Percentiles rank a stretch among this genome's conserved stretches.
phyloP scores from a whole-genome alignment of 2,113 vertebrate genomes.

The Elachura formosa region DNA sequence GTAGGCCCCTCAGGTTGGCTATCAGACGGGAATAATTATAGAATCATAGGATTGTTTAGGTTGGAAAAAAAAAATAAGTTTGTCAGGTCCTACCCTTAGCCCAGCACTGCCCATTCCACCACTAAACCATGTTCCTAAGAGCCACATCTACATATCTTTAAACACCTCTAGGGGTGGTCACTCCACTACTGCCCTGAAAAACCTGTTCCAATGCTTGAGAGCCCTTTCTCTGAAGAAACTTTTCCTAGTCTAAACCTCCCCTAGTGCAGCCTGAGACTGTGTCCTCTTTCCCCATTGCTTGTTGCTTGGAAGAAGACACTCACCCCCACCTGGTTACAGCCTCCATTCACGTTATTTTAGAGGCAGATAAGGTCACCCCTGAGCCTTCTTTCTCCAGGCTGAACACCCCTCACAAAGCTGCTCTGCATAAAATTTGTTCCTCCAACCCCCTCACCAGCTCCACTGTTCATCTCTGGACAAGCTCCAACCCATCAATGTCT shows the following conservation, averaged over 20 bases:
- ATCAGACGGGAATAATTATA: not conserved
- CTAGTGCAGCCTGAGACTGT: not conserved
- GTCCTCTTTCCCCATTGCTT: fast-evolving
- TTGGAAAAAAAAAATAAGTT: not conserved
- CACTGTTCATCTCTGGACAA: fast-evolving
- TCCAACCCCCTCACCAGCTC: not conserved
- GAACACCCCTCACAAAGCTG: fast-evolving
- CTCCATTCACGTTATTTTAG: not conserved
- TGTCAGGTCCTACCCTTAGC: not conserved
- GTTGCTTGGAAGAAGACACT: not conserved
- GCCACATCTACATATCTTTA: not conserved
- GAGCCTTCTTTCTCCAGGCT: not conserved
- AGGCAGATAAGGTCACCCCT: not conserved
- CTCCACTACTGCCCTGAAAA: not conserved
- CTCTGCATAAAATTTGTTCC: not conserved
- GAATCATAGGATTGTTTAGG: not conserved
- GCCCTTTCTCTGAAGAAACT: not conserved
- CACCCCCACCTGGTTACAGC: fast-evolving
- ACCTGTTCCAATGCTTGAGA: not conserved
- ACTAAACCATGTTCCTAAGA: not conserved
- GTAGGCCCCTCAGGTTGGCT: not conserved
- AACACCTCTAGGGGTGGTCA: not conserved
- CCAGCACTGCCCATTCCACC: not conserved
- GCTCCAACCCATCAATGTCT: not conserved
- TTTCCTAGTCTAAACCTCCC: not conserved